Percentiles rank a stretch among this genome's conserved stretches.
These are phyloP conservation scores for Ormyrus labotus DNA, from an alignment of 2,888 invertebrate species.

Conservation along the genomic window DNA sequence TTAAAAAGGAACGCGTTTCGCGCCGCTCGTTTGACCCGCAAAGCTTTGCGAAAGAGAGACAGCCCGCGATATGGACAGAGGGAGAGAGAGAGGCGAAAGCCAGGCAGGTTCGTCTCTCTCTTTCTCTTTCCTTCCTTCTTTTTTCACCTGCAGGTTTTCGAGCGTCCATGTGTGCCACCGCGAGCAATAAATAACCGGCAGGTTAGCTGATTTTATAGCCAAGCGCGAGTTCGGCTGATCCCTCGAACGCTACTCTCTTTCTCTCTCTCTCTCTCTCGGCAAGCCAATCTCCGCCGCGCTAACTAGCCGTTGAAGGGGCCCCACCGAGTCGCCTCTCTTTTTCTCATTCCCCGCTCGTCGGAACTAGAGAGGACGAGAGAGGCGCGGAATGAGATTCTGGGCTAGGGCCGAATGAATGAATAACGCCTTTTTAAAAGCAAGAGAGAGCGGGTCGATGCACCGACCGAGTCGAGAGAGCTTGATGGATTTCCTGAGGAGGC, in stretches of 20 bases:
- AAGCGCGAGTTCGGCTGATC: conserved; percentile 33
- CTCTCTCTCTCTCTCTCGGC: conserved; percentile 63
- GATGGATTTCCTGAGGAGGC: conserved; percentile 1
- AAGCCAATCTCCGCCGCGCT: conserved; percentile 73
- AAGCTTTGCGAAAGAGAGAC: not conserved
- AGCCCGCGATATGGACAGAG: not conserved
- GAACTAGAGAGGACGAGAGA: not conserved
- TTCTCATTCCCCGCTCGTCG: not conserved
- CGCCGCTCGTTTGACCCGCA: conserved; percentile 13
- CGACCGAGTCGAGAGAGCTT: not conserved
- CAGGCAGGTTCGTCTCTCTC: not conserved
- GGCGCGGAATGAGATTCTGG: conserved; percentile 30
- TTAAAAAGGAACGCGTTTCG: not conserved
- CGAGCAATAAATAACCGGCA: conserved; percentile 74
- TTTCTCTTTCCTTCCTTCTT: not conserved
- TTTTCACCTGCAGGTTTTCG: conserved; percentile 14
- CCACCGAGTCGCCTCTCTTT: conserved; percentile 12
- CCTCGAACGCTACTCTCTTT: not conserved
- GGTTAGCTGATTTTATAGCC: conserved; percentile 75
- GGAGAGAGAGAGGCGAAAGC: not conserved
- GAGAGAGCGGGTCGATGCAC: conserved; percentile 3
- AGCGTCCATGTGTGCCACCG: conserved; percentile 53
- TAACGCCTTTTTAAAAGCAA: conserved; percentile 49
- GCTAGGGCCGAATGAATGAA: conserved; percentile 32
- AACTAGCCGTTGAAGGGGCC: conserved; percentile 72